Conservation (phyloP, 2,113 vertebrate species). For the Pyxicephalus adspersus region DNA sequence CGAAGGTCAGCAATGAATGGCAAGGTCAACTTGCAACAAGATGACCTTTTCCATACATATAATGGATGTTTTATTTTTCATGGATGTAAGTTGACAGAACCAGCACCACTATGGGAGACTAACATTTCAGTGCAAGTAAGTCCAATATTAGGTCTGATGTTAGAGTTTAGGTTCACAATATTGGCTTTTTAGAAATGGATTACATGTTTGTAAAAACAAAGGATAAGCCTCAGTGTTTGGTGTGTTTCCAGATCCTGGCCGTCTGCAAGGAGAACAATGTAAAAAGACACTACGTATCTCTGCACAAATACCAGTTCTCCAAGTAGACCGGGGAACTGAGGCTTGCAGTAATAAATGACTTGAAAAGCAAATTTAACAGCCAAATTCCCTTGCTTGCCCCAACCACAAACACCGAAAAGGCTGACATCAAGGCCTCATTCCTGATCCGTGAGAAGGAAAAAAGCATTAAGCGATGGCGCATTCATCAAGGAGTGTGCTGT, state of each 20-base stretch:
- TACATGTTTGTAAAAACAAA: slow-evolving; percentile 36
- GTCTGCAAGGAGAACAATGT: slow-evolving; percentile 51
- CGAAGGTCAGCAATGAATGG: no score
- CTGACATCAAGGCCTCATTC: slow-evolving; percentile 51
- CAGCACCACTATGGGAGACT: no score
- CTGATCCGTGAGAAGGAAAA: slow-evolving; percentile 55
- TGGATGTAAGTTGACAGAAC: no score
- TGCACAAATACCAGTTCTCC: slow-evolving; percentile 27
- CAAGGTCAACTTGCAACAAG: no score
- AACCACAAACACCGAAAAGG: slow-evolving; percentile 3
- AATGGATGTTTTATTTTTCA: no score
- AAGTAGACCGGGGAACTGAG: slow-evolving; percentile 42
- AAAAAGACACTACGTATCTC: slow-evolving; percentile 43
- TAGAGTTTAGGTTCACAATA: no score
- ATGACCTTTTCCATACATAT: no score
- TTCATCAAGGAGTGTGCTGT: slow-evolving; percentile 49
- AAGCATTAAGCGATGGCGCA: slow-evolving; percentile 45
- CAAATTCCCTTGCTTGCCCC: background rate
- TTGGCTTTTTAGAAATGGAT: no score
- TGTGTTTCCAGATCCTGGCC: slow-evolving; percentile 39
- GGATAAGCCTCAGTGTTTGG: slow-evolving; percentile 38
- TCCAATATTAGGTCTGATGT: no score
- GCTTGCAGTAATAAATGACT: slow-evolving; percentile 28
- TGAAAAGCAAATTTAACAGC: slow-evolving; percentile 29
- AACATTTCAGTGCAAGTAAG: no score